Conservation (phyloP, 2,797 vertebrate species). For the Myoxocephalus aenaeus region DNA sequence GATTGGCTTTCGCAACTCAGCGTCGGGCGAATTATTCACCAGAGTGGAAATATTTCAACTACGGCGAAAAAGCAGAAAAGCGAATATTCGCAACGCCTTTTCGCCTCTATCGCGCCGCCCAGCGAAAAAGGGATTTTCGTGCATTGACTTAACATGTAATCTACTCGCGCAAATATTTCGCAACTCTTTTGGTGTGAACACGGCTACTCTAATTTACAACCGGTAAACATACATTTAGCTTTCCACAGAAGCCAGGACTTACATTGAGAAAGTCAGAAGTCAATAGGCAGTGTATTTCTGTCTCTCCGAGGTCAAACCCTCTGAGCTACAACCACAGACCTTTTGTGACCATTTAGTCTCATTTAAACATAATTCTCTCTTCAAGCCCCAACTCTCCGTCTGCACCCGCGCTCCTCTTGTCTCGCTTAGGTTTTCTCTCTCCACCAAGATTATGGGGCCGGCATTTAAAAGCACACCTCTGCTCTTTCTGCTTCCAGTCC, state of each 20-base stretch:
- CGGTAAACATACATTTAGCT: slow-evolving; percentile 25
- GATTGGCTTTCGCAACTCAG: no score
- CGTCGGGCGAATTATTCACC: no score
- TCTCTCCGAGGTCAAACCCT: slow-evolving; percentile 19
- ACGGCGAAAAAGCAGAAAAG: no score
- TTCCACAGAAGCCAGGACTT: slow-evolving; percentile 3
- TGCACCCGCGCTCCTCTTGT: slow-evolving; percentile 31
- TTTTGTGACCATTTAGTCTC: slow-evolving; percentile 52
- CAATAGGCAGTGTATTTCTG: slow-evolving; percentile 2
- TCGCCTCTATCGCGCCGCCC: no score
- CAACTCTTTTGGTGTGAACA: no score
- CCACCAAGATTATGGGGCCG: slow-evolving; percentile 51
- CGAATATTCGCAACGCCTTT: no score
- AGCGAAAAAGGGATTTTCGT: no score
- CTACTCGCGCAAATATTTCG: no score
- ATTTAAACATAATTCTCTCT: slow-evolving; percentile 55
- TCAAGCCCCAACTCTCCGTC: slow-evolving; percentile 1
- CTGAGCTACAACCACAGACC: slow-evolving; percentile 28
- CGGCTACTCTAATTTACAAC: neutral
- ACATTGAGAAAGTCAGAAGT: slow-evolving; percentile 11
- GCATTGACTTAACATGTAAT: no score
- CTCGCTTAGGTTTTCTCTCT: slow-evolving; percentile 48
- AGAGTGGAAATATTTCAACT: no score
- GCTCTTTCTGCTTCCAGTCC: slow-evolving; percentile 52
- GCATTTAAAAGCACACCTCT: slow-evolving; percentile 73